phyloP scores from a whole-genome alignment of 2,888 invertebrate genomes.

The Microplitis deprimator region DNA sequence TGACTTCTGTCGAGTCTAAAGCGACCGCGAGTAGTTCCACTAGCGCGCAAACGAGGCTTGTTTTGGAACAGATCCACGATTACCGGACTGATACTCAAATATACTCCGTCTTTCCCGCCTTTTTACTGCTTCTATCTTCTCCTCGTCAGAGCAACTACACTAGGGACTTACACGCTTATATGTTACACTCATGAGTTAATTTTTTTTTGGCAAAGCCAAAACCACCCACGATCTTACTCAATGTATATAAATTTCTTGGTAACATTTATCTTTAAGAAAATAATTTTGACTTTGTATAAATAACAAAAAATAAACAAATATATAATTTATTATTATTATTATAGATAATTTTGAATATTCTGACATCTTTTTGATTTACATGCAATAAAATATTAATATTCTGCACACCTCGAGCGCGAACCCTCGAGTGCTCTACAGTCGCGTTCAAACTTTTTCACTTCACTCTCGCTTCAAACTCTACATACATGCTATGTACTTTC shows the following conservation, averaged over 20 bases:
- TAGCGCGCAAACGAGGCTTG: slow-evolving; percentile 52
- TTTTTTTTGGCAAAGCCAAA: slow-evolving; percentile 32
- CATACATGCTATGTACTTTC: no score
- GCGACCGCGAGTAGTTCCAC: slow-evolving; percentile 26
- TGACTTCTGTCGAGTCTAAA: slow-evolving; percentile 24
- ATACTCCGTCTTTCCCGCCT: slow-evolving; percentile 8
- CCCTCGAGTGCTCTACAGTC: no score
- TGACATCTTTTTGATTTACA: no score
- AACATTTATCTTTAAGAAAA: slow-evolving; percentile 24
- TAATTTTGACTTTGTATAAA: slow-evolving; percentile 23
- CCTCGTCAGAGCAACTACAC: slow-evolving; percentile 1
- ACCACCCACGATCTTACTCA: slow-evolving; percentile 33
- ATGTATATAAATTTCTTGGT: slow-evolving; percentile 12
- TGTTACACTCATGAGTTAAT: slow-evolving; percentile 7
- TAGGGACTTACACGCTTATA: not conserved
- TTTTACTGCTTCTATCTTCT: not conserved
- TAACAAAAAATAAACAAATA: not conserved
- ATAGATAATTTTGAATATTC: not conserved
- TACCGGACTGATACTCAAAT: slow-evolving; percentile 36
- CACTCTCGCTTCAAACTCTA: no score
- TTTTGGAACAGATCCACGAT: slow-evolving; percentile 55
- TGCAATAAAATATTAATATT: no score
- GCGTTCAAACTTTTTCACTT: no score
- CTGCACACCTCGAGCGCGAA: no score
- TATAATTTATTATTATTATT: not conserved